Evolutionary conservation across 2,113 vertebrate genomes (phyloP), one percentile per base, ranked within the genome.

Genomic region (Neomonachus schauinslandi): DNA sequence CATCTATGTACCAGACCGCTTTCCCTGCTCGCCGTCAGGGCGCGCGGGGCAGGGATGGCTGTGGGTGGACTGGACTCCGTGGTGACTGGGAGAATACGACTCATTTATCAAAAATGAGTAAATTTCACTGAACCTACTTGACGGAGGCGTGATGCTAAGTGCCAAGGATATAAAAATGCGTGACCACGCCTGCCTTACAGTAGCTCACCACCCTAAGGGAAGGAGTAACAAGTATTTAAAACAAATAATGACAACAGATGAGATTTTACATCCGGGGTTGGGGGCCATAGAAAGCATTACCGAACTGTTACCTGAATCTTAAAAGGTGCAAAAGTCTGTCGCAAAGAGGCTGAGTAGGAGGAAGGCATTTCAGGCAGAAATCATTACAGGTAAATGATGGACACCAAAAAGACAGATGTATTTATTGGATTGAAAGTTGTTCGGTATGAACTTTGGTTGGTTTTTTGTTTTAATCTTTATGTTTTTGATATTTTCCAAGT

Each of bases 391-490:
- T 8, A 59, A 57, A 82, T 18, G 21, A 39, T 31, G 0, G 21
- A 7, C 57, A 24, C 4, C 4, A 31, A 42, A 51, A 55, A 82
- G 53, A 26, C n/a, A 82, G 33, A 46, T 11, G 2, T 36, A 51
- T 14, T 33, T n/a, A 53, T 13, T 53, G 77, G n/a, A 79, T 22
- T 83, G 61, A 22, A 67, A 16, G n/a, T 69, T 53, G 39, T 39
- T 61, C n/a, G n/a, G 9, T 55, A 33, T 63, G 65, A 31, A 13
- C 57, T 77, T 89, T 26, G 5, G 4, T 63, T 61, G 33, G 15
- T 4, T 95, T 95, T 80, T 80, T 84, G 53, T 69, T 80, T 95
- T 86, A 57, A 85, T 51, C 28, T 90, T 65, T 80, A 49, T 46
- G 31, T 55, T 53, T 42, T 91, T 51, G 7, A 3, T 86, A 63